Evolutionary conservation across 2,888 invertebrate genomes (phyloP).

Genomic region (Serripes groenlandicus): DNA sequence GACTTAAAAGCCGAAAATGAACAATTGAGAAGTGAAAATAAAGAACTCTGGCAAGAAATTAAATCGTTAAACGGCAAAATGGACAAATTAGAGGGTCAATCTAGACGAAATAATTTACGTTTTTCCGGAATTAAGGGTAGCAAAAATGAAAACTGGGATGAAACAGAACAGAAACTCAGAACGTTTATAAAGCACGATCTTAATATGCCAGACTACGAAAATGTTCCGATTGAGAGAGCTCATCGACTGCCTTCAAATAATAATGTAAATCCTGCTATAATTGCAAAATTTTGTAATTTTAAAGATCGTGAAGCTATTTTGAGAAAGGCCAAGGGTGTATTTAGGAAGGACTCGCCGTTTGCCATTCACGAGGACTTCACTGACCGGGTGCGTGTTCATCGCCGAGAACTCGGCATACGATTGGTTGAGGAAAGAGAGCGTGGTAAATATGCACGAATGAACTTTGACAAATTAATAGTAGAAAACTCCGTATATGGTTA

Average conservation of each 20-base stretch:
- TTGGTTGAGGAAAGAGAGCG: constrained; percentile 12
- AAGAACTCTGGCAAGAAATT: neutral
- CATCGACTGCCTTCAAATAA: constrained; percentile 18
- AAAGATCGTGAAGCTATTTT: constrained; percentile 36
- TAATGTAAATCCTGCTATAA: constrained; percentile 16
- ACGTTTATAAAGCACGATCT: neutral
- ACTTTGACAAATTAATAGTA: constrained; percentile 35
- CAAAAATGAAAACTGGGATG: neutral
- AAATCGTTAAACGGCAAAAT: neutral
- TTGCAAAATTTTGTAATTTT: constrained; percentile 32
- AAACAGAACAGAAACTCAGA: neutral
- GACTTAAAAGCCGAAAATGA: neutral
- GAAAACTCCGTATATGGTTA: no score
- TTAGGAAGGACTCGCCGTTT: constrained; percentile 9
- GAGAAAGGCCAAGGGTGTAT: constrained; percentile 2
- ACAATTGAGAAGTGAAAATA: neutral
- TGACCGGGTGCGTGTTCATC: neutral
- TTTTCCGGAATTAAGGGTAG: neutral
- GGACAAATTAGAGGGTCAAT: neutral
- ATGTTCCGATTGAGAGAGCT: constrained; percentile 27
- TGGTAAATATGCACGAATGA: constrained; percentile 23
- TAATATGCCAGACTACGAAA: neutral
- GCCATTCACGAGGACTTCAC: constrained; percentile 32
- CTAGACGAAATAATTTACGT: constrained; percentile 3
- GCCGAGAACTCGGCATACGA: constrained; percentile 17